These are phyloP conservation scores for Hydractinia echinata DNA, from an alignment of 30 jellyfish, hydroid and myxozoan genomes.

Conservation along the genomic window DNA sequence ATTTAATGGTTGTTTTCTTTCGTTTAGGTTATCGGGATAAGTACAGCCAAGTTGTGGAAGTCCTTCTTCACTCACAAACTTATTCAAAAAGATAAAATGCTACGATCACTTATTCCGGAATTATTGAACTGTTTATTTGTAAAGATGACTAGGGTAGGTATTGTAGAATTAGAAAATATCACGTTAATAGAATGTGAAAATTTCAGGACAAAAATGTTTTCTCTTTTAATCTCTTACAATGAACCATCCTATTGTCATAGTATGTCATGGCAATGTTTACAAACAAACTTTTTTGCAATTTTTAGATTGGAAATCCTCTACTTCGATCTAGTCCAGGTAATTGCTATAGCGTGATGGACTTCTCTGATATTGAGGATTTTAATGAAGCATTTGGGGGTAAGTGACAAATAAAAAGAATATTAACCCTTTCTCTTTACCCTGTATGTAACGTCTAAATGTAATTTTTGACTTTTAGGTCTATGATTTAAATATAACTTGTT, in stretches of 20 bases:
- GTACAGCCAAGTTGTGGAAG: constrained; percentile 43
- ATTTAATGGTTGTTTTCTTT: not conserved
- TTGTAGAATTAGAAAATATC: not conserved
- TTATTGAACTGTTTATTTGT: constrained; percentile 2
- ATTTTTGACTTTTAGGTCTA: too few species aligned
- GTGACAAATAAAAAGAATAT: not conserved
- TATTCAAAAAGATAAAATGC: constrained; percentile 46
- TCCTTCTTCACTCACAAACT: constrained; percentile 65
- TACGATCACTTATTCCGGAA: constrained; percentile 49
- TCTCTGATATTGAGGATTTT: not conserved
- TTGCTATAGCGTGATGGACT: not conserved
- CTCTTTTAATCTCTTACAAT: too few species aligned
- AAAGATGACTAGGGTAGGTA: constrained; percentile 21
- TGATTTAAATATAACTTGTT: too few species aligned
- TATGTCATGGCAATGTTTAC: too few species aligned
- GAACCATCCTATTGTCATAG: too few species aligned
- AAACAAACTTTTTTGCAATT: too few species aligned
- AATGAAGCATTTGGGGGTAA: constrained; percentile 11
- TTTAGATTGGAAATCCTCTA: constrained; percentile 6
- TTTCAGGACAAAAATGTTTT: too few species aligned
- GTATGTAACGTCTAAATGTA: too few species aligned
- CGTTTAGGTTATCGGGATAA: constrained; percentile 51
- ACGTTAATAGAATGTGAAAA: not conserved
- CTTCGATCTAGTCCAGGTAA: not conserved
- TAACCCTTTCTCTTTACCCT: too few species aligned